Percentiles rank a stretch among this genome's conserved stretches.
These are phyloP conservation scores for Drosophila bifasciata DNA, from an alignment of 1,140 invertebrate species.

Conservation along the genomic window DNA sequence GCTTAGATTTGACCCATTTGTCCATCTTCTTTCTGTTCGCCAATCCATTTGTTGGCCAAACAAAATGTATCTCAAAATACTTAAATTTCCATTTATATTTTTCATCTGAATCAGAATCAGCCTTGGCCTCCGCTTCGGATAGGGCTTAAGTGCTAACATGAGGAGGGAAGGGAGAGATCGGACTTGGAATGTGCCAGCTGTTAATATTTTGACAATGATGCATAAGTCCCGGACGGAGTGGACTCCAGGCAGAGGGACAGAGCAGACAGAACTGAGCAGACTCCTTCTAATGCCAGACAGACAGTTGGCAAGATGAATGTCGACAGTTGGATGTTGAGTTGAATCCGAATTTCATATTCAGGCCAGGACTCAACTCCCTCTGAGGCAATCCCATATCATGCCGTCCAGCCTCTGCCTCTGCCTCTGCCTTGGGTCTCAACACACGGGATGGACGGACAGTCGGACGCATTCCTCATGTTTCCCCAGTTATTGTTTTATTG, in stretches of 20 bases:
- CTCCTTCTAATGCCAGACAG: conserved; percentile 69
- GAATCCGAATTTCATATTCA: conserved; percentile 79
- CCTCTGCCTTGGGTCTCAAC: neutral
- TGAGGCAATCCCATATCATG: neutral
- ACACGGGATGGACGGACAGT: no score
- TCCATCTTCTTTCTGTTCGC: conserved; percentile 12
- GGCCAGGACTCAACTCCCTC: conserved; percentile 51
- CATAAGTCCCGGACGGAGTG: conserved; percentile 63
- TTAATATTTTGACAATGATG: conserved; percentile 82
- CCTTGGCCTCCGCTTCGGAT: no score
- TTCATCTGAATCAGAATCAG: conserved; percentile 56
- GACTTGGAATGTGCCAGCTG: conserved; percentile 71
- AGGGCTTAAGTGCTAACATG: conserved; percentile 66
- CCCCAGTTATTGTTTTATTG: conserved; percentile 65
- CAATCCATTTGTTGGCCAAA: conserved; percentile 40
- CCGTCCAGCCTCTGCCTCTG: no score
- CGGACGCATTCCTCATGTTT: conserved; percentile 31
- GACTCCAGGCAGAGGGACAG: no score
- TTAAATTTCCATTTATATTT: conserved; percentile 76
- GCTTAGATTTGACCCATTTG: conserved; percentile 64
- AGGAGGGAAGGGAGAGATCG: neutral
- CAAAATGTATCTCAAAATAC: conserved; percentile 67
- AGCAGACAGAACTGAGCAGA: conserved; percentile 15
- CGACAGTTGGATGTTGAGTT: conserved; percentile 63
- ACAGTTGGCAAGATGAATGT: conserved; percentile 79